Conservation (phyloP, 2,113 vertebrate genomes). For the Mobula hypostoma region DNA sequence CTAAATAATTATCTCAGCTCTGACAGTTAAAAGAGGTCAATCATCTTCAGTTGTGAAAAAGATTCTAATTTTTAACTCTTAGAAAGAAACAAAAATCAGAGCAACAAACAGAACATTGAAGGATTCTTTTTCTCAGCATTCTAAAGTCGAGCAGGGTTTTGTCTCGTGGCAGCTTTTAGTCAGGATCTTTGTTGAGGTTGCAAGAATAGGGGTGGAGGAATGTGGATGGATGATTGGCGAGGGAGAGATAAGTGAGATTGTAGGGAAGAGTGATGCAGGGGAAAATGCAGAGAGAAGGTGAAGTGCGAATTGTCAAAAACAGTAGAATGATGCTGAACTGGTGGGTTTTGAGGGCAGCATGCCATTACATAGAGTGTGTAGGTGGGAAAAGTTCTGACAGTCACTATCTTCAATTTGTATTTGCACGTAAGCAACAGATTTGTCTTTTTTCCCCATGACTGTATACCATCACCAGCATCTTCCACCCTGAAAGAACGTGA, state of each 20-base stretch:
- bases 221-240: not conserved
- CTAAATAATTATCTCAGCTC: not conserved
- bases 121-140: not conserved
- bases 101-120: not conserved
- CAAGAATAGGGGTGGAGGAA: not conserved
- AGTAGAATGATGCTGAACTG: not conserved
- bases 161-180: not conserved
- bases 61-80: not conserved
- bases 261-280: not conserved
- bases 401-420: not conserved
- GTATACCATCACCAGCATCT: not conserved
- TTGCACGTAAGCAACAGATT: not conserved
- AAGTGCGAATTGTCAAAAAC: not conserved
- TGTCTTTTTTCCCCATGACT: not conserved
- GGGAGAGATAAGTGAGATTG: not conserved
- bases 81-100: not conserved
- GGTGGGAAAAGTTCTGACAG: not conserved
- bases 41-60: not conserved
- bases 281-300: not conserved
- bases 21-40: not conserved
- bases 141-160: not conserved
- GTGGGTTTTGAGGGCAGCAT: too few relatives aligned
- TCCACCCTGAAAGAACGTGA: not conserved
- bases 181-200: not conserved
- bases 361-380: not conserved